Base-by-base conservation (phyloP, 2,113 vertebrate species). In the Petrocephalus microphthalmus region DNA sequence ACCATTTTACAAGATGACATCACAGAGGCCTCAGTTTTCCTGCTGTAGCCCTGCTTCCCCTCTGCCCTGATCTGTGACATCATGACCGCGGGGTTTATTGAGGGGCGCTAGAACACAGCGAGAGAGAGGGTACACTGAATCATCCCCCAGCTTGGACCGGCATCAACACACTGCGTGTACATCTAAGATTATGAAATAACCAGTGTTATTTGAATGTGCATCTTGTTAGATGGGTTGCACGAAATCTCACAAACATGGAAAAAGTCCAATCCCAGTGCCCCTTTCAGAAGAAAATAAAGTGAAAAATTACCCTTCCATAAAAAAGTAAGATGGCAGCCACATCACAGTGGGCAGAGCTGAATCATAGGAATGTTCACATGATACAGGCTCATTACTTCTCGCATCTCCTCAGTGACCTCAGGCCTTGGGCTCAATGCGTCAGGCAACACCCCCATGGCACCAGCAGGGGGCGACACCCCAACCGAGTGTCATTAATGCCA, bases 51-150 rank as follows among this genome's bases (percentile, higher is more conserved):
- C 20, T 87, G n/a, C 20, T 51, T 87, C 22, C 37, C 22, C 20
- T 64, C 47, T 17, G 37, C n/a, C 67, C 87, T 87, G 64, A 78
- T 78, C n/a, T 71, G 49, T 54, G 64, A 37, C 22, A 87, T 87
- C 45, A 87, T 37, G 25, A 10, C 25, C 3, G 19, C 15, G 22
- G 29, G 47, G 49, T 87, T 71, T 52, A 33, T 52, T 87, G n/a
- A 1, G 57, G 84, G n/a, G 17, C 20, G 13, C 20, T 84, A n/a
- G 45, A 51, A n/a, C 83, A 13, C 22, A n/a, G 83, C 15, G 4
- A 20, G 83, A 51, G 83, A 22, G 11, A 33, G 51, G 5, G 22
- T 47, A 20, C n/a, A 15, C 83, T 52, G 51, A 52, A 22, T 53
- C 51, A 85, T 52, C 51, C 13, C 51, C 1, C 51, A 25, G 20